Percentiles rank a stretch among this genome's conserved stretches.
Evolutionary conservation across 2,888 invertebrate genomes (phyloP).

Genomic region (Drosophila multiciliata): DNA sequence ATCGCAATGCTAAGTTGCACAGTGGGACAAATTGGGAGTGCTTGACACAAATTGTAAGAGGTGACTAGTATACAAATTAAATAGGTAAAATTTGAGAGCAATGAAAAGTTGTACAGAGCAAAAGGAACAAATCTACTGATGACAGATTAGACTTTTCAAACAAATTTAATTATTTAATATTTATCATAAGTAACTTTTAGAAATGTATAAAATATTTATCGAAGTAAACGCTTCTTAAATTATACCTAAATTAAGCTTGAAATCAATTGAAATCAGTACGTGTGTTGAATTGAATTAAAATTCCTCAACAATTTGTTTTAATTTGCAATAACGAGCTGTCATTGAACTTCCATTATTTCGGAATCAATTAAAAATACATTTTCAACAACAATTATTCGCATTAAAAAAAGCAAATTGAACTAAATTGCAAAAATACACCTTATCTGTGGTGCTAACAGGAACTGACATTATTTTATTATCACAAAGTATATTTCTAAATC

Average conservation of each 20-base stretch:
- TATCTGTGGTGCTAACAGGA: too few species aligned
- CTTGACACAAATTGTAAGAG: background rate
- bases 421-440: too few species aligned
- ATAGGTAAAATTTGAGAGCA: background rate
- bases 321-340: background rate
- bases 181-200: background rate
- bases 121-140: background rate
- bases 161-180: background rate
- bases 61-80: background rate
- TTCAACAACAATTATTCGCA: background rate
- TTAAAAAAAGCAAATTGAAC: background rate
- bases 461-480: background rate
- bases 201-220: background rate
- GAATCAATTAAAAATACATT: background rate
- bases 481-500: background rate
- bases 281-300: background rate
- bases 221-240: background rate
- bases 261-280: background rate
- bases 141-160: background rate
- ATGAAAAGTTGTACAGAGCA: too few species aligned
- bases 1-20: slow-evolving; percentile 44
- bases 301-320: background rate
- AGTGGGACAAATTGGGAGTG: slow-evolving; percentile 32
- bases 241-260: background rate
- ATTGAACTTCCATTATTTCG: background rate